phyloP scores from a whole-genome alignment of 37 sponge, comb jelly and placozoan species.

The Chondrilla cf. caribensis region DNA sequence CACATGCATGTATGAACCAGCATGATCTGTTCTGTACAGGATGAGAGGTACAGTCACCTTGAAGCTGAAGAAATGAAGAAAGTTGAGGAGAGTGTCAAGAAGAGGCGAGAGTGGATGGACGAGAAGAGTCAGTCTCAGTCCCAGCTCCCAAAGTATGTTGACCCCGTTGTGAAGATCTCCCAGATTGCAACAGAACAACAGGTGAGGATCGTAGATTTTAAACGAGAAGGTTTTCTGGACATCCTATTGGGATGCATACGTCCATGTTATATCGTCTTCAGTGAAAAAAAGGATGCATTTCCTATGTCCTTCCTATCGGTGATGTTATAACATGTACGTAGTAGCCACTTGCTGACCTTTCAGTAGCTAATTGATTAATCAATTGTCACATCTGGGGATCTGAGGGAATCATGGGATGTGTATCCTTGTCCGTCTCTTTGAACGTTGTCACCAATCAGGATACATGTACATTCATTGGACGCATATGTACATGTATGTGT shows the following conservation, averaged over 20 bases:
- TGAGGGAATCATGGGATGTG: too few species aligned
- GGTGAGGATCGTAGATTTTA: conserved; percentile 23
- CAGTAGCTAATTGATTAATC: too few species aligned
- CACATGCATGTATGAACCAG: neutral
- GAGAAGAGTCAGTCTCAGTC: conserved; percentile 48
- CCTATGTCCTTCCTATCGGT: too few species aligned
- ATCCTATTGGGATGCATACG: neutral
- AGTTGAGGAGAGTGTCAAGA: conserved; percentile 56
- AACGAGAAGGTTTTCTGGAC: neutral
- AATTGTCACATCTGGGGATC: too few species aligned
- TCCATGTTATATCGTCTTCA: too few species aligned
- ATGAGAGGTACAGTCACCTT: conserved; percentile 85
- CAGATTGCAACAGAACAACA: conserved; percentile 61
- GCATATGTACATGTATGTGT: conserved; percentile 42
- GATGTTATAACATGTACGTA: too few species aligned
- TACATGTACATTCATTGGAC: too few species aligned
- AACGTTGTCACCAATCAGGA: too few species aligned
- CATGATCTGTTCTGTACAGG: too few species aligned
- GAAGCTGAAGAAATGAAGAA: conserved; percentile 80
- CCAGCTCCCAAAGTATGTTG: conserved; percentile 29
- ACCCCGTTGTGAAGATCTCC: conserved; percentile 57
- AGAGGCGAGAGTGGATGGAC: conserved; percentile 74
- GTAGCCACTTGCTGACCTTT: too few species aligned
- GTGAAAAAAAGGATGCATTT: too few species aligned
- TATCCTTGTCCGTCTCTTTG: too few species aligned